A percentile compares a stretch with the other conserved stretches of the same genome.
phyloP scores from a whole-genome alignment of 2,797 vertebrate genomes.

The Microctenopoma stevenorrisi region DNA sequence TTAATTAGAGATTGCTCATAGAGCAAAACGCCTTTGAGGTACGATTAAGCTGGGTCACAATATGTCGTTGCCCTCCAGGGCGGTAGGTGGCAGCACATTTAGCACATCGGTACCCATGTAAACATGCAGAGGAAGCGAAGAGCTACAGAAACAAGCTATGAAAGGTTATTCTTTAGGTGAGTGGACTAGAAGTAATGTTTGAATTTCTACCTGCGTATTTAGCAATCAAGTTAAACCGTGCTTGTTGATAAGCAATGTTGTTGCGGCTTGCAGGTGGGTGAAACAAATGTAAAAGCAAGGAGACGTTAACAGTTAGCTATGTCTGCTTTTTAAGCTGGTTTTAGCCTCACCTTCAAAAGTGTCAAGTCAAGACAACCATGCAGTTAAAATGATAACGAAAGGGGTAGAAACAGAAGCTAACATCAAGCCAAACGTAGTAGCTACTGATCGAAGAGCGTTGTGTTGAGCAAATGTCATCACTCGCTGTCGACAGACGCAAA shows the following conservation, averaged over 20 bases:
- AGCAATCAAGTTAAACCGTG: rapidly evolving
- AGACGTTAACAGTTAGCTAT: background rate
- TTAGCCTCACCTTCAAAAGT: background rate
- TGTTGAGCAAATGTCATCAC: background rate
- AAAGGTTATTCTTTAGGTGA: constrained; percentile 67
- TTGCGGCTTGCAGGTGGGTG: background rate
- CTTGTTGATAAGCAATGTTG: background rate
- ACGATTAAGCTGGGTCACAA: too few relatives aligned
- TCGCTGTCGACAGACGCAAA: background rate
- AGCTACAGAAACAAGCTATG: constrained; percentile 6
- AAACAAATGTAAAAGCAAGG: constrained; percentile 24
- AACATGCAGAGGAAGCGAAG: background rate
- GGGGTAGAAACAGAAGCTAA: rapidly evolving
- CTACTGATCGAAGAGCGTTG: rapidly evolving
- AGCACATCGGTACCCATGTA: background rate
- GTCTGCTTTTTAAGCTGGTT: background rate
- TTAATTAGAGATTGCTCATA: too few relatives aligned
- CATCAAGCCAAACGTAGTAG: background rate
- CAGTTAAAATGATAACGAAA: background rate
- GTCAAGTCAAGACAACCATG: background rate
- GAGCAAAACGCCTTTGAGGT: too few relatives aligned
- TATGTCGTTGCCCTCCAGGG: constrained; percentile 30
- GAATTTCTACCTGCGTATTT: rapidly evolving
- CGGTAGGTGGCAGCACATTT: constrained; percentile 62
- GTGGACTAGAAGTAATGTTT: constrained; percentile 7